phyloP scores from a whole-genome alignment of 2,888 invertebrate genomes.

The Monochamus alternatus region DNA sequence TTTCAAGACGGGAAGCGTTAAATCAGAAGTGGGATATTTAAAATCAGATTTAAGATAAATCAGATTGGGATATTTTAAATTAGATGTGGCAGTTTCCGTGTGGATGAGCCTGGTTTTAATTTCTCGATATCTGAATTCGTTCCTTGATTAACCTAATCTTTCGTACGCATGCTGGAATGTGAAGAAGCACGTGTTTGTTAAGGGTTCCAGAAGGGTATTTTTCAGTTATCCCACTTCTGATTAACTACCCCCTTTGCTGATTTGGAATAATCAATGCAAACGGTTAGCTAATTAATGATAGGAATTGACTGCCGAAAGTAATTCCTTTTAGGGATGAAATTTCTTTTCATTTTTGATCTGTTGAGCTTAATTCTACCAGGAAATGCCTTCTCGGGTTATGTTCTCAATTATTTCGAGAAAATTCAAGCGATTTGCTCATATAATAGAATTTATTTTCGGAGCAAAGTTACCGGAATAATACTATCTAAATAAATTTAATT shows the following conservation, averaged over 20 bases:
- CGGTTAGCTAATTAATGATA: too few species aligned
- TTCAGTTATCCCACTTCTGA: neutral
- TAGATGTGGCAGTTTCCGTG: neutral
- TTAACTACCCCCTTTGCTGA: neutral
- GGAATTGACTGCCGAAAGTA: too few species aligned
- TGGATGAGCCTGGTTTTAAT: neutral
- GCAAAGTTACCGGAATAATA: neutral
- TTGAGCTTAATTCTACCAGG: neutral
- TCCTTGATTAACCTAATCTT: too few species aligned
- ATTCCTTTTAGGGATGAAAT: too few species aligned
- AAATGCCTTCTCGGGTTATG: neutral
- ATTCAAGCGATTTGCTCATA: neutral
- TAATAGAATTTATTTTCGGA: neutral
- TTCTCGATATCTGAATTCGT: neutral
- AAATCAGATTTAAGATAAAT: neutral
- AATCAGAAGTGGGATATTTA: neutral
- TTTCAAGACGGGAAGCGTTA: neutral
- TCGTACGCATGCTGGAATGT: too few species aligned
- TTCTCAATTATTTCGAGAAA: neutral
- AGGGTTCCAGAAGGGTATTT: neutral
- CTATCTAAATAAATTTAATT: slow-evolving; percentile 6
- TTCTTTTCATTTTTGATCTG: neutral
- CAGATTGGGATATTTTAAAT: neutral
- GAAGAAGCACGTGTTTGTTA: too few species aligned
- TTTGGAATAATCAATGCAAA: neutral